phyloP scores from a whole-genome alignment of 2,113 vertebrate species.

The Sphyrna mokarran region DNA sequence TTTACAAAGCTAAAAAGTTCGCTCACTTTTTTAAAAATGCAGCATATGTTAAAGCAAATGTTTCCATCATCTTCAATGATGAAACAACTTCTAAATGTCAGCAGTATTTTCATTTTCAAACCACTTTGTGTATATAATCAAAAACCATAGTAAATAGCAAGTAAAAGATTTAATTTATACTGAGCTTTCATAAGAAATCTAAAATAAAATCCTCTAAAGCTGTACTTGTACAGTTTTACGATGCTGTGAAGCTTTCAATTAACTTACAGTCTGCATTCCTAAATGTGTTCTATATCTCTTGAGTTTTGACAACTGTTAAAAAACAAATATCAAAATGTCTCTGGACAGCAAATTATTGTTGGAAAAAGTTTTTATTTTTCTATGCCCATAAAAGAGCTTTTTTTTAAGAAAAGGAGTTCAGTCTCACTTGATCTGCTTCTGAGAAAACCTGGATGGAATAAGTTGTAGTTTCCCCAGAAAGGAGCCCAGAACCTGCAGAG shows the following conservation, averaged over 20 bases:
- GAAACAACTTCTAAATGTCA: neutral
- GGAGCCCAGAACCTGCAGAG: neutral
- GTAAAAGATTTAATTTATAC: conserved; percentile 14
- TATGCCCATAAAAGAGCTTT: neutral
- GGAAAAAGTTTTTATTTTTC: neutral
- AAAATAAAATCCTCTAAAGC: neutral
- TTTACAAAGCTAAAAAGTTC: neutral
- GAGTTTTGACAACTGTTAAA: conserved; percentile 6
- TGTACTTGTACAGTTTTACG: neutral
- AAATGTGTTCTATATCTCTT: neutral
- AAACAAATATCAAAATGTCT: conserved; percentile 1
- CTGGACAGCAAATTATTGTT: neutral
- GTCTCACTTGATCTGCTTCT: neutral
- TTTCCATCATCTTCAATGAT: neutral
- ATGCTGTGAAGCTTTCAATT: conserved; percentile 8
- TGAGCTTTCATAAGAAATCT: conserved; percentile 19
- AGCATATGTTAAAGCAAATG: neutral
- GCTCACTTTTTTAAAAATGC: neutral
- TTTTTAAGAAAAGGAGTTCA: neutral
- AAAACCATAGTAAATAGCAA: conserved; percentile 19
- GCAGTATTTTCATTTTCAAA: neutral
- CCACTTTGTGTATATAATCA: neutral
- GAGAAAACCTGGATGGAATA: neutral
- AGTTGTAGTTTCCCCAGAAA: neutral
- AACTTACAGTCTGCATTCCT: conserved; percentile 1